Percentiles rank a stretch among this genome's conserved stretches.
These are phyloP conservation scores for Diadegma fenestrale DNA, from an alignment of 2,888 invertebrate genomes.

Conservation along the genomic window DNA sequence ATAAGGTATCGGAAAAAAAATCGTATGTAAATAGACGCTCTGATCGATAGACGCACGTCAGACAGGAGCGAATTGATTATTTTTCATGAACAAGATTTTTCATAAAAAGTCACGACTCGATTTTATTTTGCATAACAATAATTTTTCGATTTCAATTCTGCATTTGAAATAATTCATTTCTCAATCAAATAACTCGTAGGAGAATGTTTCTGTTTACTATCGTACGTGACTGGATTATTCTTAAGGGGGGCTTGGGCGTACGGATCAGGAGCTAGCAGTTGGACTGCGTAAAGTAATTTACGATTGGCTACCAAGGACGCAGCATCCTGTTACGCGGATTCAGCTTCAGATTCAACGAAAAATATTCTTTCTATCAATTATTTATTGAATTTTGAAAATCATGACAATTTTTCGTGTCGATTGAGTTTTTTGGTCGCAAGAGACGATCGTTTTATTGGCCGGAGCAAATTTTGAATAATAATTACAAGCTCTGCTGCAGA, in stretches of 20 bases:
- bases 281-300: constrained; percentile 49
- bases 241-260: constrained; percentile 3
- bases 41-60: neutral
- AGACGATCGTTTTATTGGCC: too few species aligned
- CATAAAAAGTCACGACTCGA: too few species aligned
- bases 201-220: neutral
- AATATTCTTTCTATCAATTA: too few species aligned
- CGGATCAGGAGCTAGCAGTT: constrained; percentile 4
- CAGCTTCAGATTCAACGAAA: too few species aligned
- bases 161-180: neutral
- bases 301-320: constrained; percentile 73
- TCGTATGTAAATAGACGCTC: neutral
- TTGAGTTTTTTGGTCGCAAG: too few species aligned
- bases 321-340: constrained; percentile 75
- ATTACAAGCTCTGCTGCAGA: too few species aligned
- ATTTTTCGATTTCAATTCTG: too few species aligned
- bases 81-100: too few species aligned
- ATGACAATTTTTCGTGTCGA: too few species aligned
- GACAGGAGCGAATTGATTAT: neutral
- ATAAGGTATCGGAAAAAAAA: neutral
- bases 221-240: constrained; percentile 13
- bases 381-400: too few species aligned
- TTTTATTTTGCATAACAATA: too few species aligned
- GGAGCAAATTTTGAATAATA: too few species aligned
- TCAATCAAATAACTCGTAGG: neutral